A percentile compares a stretch with the other conserved stretches of the same genome.
These are phyloP conservation scores for Upupa epops DNA, from an alignment of 2,113 vertebrate genomes.

Conservation along the genomic window DNA sequence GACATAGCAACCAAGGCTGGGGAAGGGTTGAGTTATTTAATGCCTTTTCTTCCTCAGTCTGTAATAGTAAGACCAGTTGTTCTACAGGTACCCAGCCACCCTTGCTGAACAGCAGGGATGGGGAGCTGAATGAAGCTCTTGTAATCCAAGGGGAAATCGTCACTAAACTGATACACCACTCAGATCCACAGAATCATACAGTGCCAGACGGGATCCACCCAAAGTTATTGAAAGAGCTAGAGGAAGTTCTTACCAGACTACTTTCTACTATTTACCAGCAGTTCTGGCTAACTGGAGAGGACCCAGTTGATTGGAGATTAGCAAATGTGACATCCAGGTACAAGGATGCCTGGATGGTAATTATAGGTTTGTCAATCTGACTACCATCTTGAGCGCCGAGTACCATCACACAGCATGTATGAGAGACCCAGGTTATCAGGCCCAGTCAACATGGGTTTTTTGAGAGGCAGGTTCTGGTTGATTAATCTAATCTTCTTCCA, in stretches of 20 bases:
- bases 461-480: not conserved
- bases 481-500: not conserved
- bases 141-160: not conserved
- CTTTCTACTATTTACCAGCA: not conserved
- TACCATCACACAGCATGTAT: not conserved
- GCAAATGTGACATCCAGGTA: not conserved
- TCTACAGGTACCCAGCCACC: not conserved
- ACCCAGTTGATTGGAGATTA: not conserved
- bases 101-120: not conserved
- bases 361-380: not conserved
- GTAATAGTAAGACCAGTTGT: not conserved
- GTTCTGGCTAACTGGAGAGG: not conserved
- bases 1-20: not conserved
- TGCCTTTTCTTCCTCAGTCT: not conserved
- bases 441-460: not conserved
- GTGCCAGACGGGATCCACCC: not conserved
- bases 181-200: not conserved
- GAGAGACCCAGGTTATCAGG: not conserved
- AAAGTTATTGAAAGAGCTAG: not conserved
- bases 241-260: not conserved
- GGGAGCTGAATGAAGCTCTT: not conserved
- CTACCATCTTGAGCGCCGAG: not conserved
- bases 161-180: not conserved
- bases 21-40: too few relatives aligned
- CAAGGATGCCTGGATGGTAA: not conserved